Evolutionary conservation across 2,113 vertebrate species (phyloP), one percentile per base, ranked within the genome.

Genomic region (Eurypyga helias): DNA sequence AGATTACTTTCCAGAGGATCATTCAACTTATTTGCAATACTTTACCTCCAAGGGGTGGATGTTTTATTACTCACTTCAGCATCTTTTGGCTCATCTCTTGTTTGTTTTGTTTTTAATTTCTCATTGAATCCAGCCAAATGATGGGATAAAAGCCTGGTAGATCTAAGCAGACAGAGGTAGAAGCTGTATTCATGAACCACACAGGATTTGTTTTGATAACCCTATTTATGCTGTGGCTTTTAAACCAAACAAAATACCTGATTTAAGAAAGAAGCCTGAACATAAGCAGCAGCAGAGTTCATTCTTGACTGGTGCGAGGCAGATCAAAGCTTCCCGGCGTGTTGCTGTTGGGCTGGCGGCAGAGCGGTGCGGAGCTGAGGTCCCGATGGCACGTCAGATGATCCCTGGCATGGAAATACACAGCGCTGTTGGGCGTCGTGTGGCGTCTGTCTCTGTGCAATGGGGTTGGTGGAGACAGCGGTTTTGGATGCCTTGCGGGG

Each of bases 191-290:
- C 26, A 8, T 77, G 71, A 90, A 33, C 83, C 72, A 55, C 14
- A 7, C 31, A 36, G 49, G 58, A 13, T 83, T 85, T 95, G 52
- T 92, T 92, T 89, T 69, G 83, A 65, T 73, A 73, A 61, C 52
- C 8, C 29, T 61, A 11, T 89, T 86, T 61, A 17, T 60, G 28
- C 25, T 62, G 60, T 28, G 70, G 72, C 81, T 83, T 95, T 95
- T 83, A 78, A 93, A 92, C 28, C 43, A 33, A 83, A 70, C 25
- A 12, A 64, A 58, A 55, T 11, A 23, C 1, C 0, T 45, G n/a
- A 61, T 55, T 85, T 85, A 72, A 89, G 52, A 38, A 33, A 62
- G 67, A 79, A 85, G 24, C n/a, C 18, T 64, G 38, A 52, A 36
- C 11, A 6, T 23, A 13, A 52, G 43, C 49, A 48, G 38, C 72